A percentile compares a stretch with the other conserved stretches of the same genome.
phyloP scores from a whole-genome alignment of 2,113 vertebrate genomes.

The Panthera uncia region DNA sequence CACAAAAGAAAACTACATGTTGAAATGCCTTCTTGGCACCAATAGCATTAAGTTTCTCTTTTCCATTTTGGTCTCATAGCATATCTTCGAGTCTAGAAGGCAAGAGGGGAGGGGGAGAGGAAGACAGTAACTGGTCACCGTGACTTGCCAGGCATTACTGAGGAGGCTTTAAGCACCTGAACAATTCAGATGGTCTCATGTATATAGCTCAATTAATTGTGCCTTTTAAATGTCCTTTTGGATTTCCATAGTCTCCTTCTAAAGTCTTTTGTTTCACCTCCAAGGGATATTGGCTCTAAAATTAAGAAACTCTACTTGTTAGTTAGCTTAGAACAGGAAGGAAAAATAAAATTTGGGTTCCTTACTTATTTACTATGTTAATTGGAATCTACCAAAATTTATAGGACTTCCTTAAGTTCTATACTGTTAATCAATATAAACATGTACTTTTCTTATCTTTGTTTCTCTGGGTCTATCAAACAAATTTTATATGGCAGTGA shows the following conservation, averaged over 20 bases:
- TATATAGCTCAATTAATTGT: background rate
- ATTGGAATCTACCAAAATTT: background rate
- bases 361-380: conserved; percentile 37
- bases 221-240: background rate
- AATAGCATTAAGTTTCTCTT: background rate
- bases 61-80: background rate
- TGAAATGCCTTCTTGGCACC: background rate
- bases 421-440: background rate
- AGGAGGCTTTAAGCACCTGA: background rate
- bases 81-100: background rate
- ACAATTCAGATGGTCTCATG: background rate
- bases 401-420: background rate
- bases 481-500: background rate
- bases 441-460: background rate
- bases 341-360: background rate
- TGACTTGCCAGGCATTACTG: background rate
- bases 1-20: background rate
- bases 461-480: background rate
- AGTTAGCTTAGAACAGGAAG: background rate
- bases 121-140: background rate
- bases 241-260: background rate
- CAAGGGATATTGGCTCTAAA: background rate
- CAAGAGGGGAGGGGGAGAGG: too few relatives aligned
- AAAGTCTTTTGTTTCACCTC: background rate
- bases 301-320: conserved; percentile 13